phyloP scores from a whole-genome alignment of 2,113 vertebrate genomes.

The Chamaetylas fuelleborni region DNA sequence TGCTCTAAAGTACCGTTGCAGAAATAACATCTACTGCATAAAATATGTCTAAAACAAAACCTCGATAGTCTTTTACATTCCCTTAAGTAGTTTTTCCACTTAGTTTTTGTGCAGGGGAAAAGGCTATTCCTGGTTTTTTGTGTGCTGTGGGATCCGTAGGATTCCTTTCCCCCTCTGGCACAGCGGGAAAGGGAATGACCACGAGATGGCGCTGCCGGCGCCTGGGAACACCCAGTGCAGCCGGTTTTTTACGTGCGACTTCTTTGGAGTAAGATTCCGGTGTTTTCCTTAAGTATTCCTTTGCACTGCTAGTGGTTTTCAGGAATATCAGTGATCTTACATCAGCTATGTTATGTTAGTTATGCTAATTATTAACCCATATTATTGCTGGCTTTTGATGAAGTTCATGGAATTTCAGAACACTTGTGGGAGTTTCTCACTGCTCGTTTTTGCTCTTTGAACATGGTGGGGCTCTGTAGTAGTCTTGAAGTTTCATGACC shows the following conservation, averaged over 20 bases:
- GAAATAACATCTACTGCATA: not conserved
- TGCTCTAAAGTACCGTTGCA: not conserved
- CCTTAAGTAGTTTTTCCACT: not conserved
- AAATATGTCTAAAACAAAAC: not conserved
- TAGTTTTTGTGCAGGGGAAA: not conserved
- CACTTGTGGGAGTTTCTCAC: not conserved
- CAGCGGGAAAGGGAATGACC: not conserved
- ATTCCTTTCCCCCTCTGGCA: not conserved
- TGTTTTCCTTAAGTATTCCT: not conserved
- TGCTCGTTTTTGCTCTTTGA: not conserved
- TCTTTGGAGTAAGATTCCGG: not conserved
- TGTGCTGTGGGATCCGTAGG: not conserved
- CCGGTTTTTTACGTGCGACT: fast-evolving
- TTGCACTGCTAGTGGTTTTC: not conserved
- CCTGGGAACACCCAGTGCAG: not conserved
- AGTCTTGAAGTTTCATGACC: not conserved
- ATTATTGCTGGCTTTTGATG: not conserved
- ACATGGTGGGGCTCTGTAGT: not conserved
- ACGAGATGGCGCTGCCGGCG: slow-evolving; percentile 8
- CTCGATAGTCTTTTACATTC: not conserved
- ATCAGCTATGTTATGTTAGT: not conserved
- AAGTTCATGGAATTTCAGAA: not conserved
- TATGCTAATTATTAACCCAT: not conserved
- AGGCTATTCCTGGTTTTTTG: fast-evolving
- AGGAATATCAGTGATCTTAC: not conserved